These are phyloP conservation scores for Oxyruncus cristatus DNA, from an alignment of 2,113 vertebrate species.

Conservation along the genomic window DNA sequence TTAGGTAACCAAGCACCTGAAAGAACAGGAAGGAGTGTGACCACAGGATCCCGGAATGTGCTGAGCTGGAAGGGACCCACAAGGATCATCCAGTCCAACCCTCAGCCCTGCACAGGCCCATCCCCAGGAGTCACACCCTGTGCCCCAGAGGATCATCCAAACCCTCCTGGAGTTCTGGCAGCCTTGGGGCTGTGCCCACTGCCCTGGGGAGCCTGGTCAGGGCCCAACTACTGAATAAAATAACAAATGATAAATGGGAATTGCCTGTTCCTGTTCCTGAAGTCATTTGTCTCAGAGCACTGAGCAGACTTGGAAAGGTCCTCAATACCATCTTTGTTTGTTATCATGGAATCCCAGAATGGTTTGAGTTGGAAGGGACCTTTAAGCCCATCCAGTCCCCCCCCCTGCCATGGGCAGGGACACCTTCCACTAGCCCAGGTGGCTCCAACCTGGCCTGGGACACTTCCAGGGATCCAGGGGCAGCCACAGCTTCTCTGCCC, in stretches of 20 bases:
- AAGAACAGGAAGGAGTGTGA: neutral
- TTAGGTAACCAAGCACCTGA: neutral
- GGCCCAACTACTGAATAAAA: too few relatives aligned
- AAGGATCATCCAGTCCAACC: neutral
- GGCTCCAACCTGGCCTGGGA: neutral
- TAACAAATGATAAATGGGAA: neutral
- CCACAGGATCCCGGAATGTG: neutral
- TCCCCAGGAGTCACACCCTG: too few relatives aligned
- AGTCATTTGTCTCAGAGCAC: neutral
- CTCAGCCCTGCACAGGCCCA: too few relatives aligned
- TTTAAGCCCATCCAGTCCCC: neutral
- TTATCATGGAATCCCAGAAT: neutral
- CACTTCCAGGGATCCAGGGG: neutral
- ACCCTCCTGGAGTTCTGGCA: too few relatives aligned
- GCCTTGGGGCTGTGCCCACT: too few relatives aligned
- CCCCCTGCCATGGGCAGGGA: neutral
- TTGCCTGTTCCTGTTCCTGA: neutral
- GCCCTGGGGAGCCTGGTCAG: too few relatives aligned
- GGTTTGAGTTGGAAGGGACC: neutral
- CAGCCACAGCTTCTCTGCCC: neutral
- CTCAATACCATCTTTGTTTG: neutral
- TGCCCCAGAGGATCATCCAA: too few relatives aligned
- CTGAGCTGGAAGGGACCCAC: neutral
- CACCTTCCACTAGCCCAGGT: fast-evolving
- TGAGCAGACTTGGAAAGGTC: neutral